phyloP scores from a whole-genome alignment of 1,140 invertebrate genomes.

The Trichogramma pretiosum region DNA sequence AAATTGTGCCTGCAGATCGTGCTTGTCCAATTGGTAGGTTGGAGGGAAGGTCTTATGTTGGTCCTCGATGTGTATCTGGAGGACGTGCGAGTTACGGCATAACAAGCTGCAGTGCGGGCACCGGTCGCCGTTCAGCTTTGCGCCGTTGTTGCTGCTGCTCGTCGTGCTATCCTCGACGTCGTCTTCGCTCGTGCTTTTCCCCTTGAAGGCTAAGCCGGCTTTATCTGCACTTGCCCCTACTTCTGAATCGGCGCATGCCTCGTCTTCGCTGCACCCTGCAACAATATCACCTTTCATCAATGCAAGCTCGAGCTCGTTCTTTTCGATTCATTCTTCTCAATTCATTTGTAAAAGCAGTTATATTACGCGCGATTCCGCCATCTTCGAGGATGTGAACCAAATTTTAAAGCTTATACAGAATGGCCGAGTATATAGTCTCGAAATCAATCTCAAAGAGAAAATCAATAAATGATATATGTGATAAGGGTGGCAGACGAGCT shows the following conservation, averaged over 20 bases:
- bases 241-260: conserved; percentile 41
- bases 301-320: too few relatives aligned
- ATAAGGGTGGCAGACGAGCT: too few relatives aligned
- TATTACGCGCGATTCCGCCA: too few relatives aligned
- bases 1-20: conserved; percentile 42
- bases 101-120: conserved; percentile 42
- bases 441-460: too few relatives aligned
- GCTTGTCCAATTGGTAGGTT: conserved; percentile 37
- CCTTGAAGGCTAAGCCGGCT: conserved; percentile 30
- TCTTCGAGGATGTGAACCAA: too few relatives aligned
- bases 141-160: conserved; percentile 1
- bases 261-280: conserved; percentile 43
- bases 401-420: too few relatives aligned
- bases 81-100: conserved; percentile 38
- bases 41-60: conserved; percentile 36
- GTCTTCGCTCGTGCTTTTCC: conserved; percentile 21
- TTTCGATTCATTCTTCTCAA: too few relatives aligned
- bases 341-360: too few relatives aligned
- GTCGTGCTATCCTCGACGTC: conserved; percentile 22
- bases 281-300: too few relatives aligned
- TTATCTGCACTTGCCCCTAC: conserved; percentile 39
- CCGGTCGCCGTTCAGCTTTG: conserved; percentile 23
- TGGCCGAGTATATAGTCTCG: too few relatives aligned
- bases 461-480: too few relatives aligned
- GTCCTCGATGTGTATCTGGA: conserved; percentile 42